A percentile compares a stretch with the other conserved stretches of the same genome.
Evolutionary conservation across 92 coral and sea anemone genomes (phyloP).

Genomic region (Epizoanthus ramosus): DNA sequence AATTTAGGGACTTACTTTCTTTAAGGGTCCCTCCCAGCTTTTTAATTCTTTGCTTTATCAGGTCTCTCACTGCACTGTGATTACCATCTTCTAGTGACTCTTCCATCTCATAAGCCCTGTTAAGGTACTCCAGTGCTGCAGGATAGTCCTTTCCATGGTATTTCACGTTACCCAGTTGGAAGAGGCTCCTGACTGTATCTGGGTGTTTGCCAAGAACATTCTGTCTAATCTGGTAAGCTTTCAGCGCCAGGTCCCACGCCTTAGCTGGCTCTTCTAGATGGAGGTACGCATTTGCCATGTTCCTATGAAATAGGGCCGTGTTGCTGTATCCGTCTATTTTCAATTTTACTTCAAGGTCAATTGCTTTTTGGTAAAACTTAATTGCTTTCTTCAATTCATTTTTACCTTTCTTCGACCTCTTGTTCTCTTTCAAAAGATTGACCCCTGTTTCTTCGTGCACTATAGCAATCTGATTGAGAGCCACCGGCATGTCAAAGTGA

Average conservation of each 20-base stretch:
- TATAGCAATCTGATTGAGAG: constrained; percentile 52
- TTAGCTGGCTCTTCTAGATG: constrained; percentile 29
- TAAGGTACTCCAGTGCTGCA: constrained; percentile 50
- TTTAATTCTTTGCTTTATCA: constrained; percentile 9
- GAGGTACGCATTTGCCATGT: constrained; percentile 57
- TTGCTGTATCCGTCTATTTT: constrained; percentile 38
- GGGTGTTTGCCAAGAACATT: constrained; percentile 60
- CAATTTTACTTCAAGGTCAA: constrained; percentile 55
- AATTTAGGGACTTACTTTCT: no score
- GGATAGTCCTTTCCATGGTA: constrained; percentile 13
- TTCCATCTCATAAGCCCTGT: constrained; percentile 65
- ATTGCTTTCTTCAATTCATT: neutral
- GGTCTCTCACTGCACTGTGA: constrained; percentile 50
- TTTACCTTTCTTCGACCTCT: neutral
- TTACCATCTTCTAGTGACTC: constrained; percentile 51
- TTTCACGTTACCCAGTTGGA: constrained; percentile 56
- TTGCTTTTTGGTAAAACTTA: constrained; percentile 47
- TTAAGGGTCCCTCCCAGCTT: neutral
- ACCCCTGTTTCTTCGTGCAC: constrained; percentile 50
- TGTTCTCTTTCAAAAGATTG: neutral
- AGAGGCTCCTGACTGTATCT: constrained; percentile 51
- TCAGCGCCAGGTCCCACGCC: constrained; percentile 47
- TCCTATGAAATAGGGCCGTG: constrained; percentile 59
- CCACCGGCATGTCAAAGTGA: constrained; percentile 62
- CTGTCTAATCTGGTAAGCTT: constrained; percentile 55